A percentile compares a stretch with the other conserved stretches of the same genome.
Evolutionary conservation across 1,140 invertebrate genomes (phyloP).

Genomic region (Eciton burchellii): DNA sequence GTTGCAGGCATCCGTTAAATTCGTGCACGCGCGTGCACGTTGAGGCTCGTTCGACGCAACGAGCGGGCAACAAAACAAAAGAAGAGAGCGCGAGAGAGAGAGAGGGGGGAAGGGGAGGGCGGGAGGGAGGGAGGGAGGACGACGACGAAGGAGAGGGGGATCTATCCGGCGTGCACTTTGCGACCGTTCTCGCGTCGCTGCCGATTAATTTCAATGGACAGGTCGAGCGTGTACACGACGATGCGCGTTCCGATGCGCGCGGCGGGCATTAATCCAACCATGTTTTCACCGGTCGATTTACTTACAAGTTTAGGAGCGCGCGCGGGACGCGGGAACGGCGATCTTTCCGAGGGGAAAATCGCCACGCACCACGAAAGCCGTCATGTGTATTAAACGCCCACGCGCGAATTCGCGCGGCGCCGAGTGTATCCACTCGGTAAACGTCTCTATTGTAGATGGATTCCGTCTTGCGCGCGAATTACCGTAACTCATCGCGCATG

Average conservation of each 20-base stretch:
- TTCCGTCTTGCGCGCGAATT: slow-evolving; percentile 72
- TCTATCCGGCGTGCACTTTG: neutral
- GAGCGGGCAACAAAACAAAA: neutral
- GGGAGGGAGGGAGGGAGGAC: too few species aligned
- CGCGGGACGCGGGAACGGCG: neutral
- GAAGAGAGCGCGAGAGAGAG: too few species aligned
- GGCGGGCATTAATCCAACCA: slow-evolving; percentile 15
- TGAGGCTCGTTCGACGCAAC: neutral
- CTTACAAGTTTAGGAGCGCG: slow-evolving; percentile 9
- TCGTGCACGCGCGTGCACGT: neutral
- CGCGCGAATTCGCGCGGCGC: slow-evolving; percentile 16
- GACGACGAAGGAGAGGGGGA: neutral
- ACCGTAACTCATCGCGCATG: slow-evolving; percentile 69
- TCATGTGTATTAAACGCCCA: slow-evolving; percentile 39
- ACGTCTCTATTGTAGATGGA: slow-evolving; percentile 72
- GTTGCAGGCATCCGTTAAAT: neutral
- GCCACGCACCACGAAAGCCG: slow-evolving; percentile 11
- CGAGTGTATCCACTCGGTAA: slow-evolving; percentile 57
- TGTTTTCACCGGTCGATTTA: slow-evolving; percentile 4
- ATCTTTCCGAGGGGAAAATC: slow-evolving; percentile 14
- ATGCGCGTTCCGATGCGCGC: neutral
- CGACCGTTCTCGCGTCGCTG: neutral
- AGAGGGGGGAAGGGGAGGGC: too few species aligned
- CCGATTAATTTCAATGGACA: slow-evolving; percentile 32
- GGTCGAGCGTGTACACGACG: neutral